Evolutionary conservation across 2,797 vertebrate genomes (phyloP).

Genomic region (Hemibagrus guttatus): DNA sequence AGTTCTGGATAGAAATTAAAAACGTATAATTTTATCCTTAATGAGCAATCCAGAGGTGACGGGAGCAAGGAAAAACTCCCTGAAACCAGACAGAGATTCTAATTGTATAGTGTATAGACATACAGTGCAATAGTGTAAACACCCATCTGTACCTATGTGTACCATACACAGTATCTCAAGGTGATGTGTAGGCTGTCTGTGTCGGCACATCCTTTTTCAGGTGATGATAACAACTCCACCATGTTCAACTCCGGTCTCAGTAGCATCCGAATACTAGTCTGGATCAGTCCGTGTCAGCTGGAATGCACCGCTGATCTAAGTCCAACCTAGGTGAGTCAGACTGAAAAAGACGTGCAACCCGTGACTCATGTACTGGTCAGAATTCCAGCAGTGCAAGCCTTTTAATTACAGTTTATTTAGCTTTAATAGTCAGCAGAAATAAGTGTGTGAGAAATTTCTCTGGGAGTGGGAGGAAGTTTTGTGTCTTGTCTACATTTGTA

Average conservation of each 20-base stretch:
- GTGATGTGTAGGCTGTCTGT: background rate
- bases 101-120: background rate
- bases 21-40: background rate
- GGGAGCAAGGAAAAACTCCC: background rate
- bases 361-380: background rate
- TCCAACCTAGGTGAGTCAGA: too few species aligned
- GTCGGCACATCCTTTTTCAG: background rate
- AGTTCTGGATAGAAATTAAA: background rate
- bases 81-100: background rate
- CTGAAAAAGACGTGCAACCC: background rate
- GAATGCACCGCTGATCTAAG: background rate
- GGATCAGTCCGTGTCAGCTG: background rate
- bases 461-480: background rate
- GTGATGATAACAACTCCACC: background rate
- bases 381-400: background rate
- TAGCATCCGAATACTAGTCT: background rate
- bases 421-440: background rate
- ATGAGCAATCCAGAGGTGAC: background rate
- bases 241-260: background rate
- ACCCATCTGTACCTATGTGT: too few species aligned
- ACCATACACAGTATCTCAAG: background rate
- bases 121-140: background rate
- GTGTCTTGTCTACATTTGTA: background rate
- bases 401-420: background rate
- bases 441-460: background rate